Evolutionary conservation across 2,113 vertebrate species (phyloP).

Genomic region (Calidris pugnax): DNA sequence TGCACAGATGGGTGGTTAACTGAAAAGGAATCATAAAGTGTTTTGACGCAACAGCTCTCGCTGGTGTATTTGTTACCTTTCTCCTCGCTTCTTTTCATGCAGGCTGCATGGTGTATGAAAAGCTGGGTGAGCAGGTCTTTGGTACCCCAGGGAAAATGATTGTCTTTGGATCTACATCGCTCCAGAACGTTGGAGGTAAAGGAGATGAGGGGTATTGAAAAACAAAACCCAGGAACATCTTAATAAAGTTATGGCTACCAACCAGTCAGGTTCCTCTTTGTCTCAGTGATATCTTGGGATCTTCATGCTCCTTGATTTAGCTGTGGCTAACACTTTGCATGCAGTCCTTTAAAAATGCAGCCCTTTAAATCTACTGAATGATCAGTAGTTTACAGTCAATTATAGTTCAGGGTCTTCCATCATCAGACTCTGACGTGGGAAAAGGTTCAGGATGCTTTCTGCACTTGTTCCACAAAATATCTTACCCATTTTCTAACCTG

Average conservation of each 20-base stretch:
- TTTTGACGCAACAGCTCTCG: background rate
- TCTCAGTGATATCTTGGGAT: background rate
- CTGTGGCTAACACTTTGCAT: background rate
- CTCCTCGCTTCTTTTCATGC: background rate
- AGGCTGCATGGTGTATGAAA: slow-evolving; percentile 85
- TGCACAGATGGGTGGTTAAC: background rate
- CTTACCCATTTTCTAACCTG: slow-evolving; percentile 44
- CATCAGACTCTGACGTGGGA: background rate
- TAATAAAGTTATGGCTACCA: background rate
- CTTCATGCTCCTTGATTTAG: background rate
- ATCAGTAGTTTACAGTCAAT: background rate
- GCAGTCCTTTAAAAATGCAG: background rate
- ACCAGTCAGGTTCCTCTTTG: background rate
- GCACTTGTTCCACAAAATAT: background rate
- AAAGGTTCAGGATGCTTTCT: background rate
- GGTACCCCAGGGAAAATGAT: slow-evolving; percentile 78
- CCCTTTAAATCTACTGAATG: background rate
- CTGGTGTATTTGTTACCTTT: background rate
- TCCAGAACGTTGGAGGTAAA: slow-evolving; percentile 83
- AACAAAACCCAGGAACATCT: background rate
- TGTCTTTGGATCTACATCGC: slow-evolving; percentile 80
- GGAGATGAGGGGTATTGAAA: background rate
- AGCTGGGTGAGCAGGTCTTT: slow-evolving; percentile 80
- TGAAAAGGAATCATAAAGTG: background rate
- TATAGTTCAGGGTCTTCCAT: background rate